phyloP scores from a whole-genome alignment of 1,140 invertebrate species.

The Aphis gossypii region DNA sequence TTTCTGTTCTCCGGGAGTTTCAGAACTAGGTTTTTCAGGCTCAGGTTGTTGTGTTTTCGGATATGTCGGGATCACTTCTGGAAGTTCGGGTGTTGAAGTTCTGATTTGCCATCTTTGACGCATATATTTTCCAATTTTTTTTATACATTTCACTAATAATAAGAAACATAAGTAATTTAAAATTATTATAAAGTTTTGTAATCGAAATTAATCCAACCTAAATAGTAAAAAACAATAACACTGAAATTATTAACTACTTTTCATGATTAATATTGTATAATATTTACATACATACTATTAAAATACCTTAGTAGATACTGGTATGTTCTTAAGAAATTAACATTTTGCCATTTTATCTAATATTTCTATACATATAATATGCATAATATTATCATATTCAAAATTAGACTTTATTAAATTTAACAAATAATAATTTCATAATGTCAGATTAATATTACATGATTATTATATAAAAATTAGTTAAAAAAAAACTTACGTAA shows the following conservation, averaged over 20 bases:
- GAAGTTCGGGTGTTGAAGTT: too few species aligned
- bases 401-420: too few species aligned
- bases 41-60: slow-evolving; percentile 58
- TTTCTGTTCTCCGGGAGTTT: slow-evolving; percentile 59
- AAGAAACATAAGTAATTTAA: too few species aligned
- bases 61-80: slow-evolving; percentile 57
- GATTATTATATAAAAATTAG: too few species aligned
- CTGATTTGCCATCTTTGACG: too few species aligned
- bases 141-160: not conserved
- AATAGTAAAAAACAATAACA: slow-evolving; percentile 32
- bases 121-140: too few species aligned
- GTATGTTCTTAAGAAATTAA: not conserved
- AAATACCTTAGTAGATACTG: not conserved
- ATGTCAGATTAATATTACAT: too few species aligned
- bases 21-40: slow-evolving; percentile 60
- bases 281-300: not conserved
- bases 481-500: too few species aligned
- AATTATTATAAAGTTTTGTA: not conserved
- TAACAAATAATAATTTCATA: too few species aligned
- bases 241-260: not conserved
- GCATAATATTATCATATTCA: too few species aligned
- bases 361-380: too few species aligned
- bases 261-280: not conserved
- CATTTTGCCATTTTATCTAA: too few species aligned
- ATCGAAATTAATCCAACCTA: not conserved